phyloP scores from a whole-genome alignment of 92 coral and sea anemone species.

The Blastomussa wellsi region DNA sequence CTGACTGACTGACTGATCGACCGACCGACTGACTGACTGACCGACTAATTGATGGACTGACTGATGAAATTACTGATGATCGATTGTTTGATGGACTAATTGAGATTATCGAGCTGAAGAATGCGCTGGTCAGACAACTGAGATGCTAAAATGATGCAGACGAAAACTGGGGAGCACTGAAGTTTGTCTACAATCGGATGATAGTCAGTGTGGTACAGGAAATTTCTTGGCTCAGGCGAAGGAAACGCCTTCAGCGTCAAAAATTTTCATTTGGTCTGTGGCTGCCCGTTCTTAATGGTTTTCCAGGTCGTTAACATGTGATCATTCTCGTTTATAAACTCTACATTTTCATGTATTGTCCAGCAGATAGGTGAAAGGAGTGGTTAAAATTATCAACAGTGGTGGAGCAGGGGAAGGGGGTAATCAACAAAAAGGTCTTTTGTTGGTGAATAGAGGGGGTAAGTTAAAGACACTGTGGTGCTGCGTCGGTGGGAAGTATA shows the following conservation, averaged over 20 bases:
- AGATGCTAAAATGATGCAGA: neutral
- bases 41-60: neutral
- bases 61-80: too few species aligned
- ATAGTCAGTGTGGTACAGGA: too few species aligned
- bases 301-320: neutral
- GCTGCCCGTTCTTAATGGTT: too few species aligned
- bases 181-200: neutral
- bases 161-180: neutral
- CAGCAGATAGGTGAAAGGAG: neutral
- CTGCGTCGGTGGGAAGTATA: too few species aligned
- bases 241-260: neutral
- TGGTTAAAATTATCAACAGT: neutral
- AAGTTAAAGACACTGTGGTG: too few species aligned
- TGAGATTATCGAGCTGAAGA: too few species aligned
- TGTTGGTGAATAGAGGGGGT: too few species aligned
- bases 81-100: too few species aligned
- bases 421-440: too few species aligned
- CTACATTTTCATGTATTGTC: neutral
- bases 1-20: neutral
- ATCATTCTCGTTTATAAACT: neutral
- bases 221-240: neutral
- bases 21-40: neutral
- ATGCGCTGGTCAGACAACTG: too few species aligned
- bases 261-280: neutral
- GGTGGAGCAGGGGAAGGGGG: too few species aligned